phyloP scores from a whole-genome alignment of 2,113 vertebrate genomes.

The Zapornia atra region DNA sequence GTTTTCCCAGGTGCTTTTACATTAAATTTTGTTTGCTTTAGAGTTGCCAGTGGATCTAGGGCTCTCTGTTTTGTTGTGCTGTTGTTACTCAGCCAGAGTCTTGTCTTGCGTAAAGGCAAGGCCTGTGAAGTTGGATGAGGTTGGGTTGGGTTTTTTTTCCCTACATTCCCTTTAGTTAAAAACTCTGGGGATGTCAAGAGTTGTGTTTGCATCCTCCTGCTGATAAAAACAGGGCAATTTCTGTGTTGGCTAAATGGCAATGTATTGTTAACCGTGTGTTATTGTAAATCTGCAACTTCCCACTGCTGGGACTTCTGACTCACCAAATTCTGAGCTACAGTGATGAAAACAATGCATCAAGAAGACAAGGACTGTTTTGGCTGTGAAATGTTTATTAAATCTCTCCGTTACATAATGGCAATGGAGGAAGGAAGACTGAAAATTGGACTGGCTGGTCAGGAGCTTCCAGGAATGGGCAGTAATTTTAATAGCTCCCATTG shows the following conservation, averaged over 20 bases:
- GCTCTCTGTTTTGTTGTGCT: background rate
- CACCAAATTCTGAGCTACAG: background rate
- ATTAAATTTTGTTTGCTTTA: background rate
- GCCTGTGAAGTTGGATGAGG: background rate
- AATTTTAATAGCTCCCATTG: constrained; percentile 34
- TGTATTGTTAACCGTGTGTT: background rate
- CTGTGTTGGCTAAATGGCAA: background rate
- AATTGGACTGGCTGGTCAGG: background rate
- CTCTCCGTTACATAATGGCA: background rate
- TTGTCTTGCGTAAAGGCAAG: background rate
- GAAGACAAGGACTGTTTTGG: background rate
- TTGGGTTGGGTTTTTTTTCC: background rate
- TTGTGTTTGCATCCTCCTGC: background rate
- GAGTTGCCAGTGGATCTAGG: background rate
- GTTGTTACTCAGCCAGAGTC: background rate
- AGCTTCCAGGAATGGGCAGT: constrained; percentile 44
- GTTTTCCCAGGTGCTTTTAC: background rate
- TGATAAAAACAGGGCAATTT: background rate
- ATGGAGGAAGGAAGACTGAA: constrained; percentile 54
- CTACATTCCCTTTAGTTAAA: background rate
- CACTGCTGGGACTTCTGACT: constrained; percentile 41
- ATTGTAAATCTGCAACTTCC: constrained; percentile 27
- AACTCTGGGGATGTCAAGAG: background rate
- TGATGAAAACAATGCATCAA: constrained; percentile 1
- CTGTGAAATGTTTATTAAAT: constrained; percentile 18